A percentile compares a stretch with the other conserved stretches of the same genome.
Evolutionary conservation across 2,888 invertebrate genomes (phyloP).

Genomic region (Lasioglossum marginatum): DNA sequence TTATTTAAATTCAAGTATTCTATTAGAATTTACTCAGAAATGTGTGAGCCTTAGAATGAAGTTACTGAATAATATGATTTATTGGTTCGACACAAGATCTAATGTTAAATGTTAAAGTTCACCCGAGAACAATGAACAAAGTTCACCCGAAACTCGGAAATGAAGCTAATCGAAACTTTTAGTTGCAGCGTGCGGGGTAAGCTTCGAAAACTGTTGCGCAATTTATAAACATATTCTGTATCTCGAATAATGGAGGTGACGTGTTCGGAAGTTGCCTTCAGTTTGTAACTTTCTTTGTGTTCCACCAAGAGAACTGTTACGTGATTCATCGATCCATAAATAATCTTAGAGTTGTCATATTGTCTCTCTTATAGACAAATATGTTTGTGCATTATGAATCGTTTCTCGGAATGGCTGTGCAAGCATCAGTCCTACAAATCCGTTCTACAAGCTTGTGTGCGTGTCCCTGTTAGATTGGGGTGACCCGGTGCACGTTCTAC

Average conservation of each 20-base stretch:
- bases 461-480: constrained; percentile 22
- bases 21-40: background rate
- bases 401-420: constrained; percentile 5
- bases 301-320: background rate
- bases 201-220: background rate
- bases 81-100: background rate
- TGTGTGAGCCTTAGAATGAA: background rate
- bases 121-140: background rate
- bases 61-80: background rate
- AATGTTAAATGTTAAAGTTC: background rate
- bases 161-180: background rate
- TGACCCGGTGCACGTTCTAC: constrained; percentile 11
- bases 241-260: background rate
- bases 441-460: constrained; percentile 15
- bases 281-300: background rate
- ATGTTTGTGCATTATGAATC: background rate
- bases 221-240: background rate
- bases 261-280: background rate
- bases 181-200: background rate
- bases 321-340: background rate
- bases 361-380: background rate
- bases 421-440: constrained; percentile 23
- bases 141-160: background rate
- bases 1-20: background rate
- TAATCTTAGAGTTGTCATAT: background rate